Evolutionary conservation across 1,140 invertebrate species (phyloP), one percentile per base, ranked within the genome.

Genomic region (Drosophila watanabei): DNA sequence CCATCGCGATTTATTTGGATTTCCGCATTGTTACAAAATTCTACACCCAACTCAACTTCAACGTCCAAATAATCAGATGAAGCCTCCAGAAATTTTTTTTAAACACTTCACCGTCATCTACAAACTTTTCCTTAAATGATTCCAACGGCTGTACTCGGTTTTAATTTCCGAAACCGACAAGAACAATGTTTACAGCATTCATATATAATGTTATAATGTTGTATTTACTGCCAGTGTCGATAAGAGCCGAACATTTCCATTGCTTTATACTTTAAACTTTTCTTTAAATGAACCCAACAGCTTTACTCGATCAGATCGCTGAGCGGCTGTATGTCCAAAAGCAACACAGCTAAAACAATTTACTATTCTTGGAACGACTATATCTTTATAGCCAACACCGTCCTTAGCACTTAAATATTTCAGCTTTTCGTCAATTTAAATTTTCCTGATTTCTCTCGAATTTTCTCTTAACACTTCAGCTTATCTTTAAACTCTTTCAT

Each of bases 161-260:
- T 52, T 18, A n/a, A 5, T 52, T 52, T 32, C 14, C 49, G 16
- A 52, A 32, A 32, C 28, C 49, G 16, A 51, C 16, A 5, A 51
- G 28, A 51, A n/a, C n/a, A 13, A 52, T 18, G 24, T 28, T 30
- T 9, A 49, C 14, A 30, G 14, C 48, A 49, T 14, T 30, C 48
- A 49, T n/a, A n/a, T n/a, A n/a, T n/a, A n/a, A n/a, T n/a, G 13
- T 49, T 20, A 60, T 43, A 10, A 32, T 43, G n/a, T 45, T 60
- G 28, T 59, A 32, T 43, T 59, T 45, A 8, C 41, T 43, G 41
- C 16, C 20, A 6, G 18, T 49, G 20, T 49, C 46, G 6, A 49
- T 14, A 7, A 49, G 20, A 8, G 46, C 46, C 11, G 46, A 14
- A 18, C 28, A 49, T 13, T 28, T 49, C 6, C 14, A 16, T 14